A percentile compares a stretch with the other conserved stretches of the same genome.
Evolutionary conservation across 2,797 vertebrate genomes (phyloP).

Genomic region (Menidia menidia): DNA sequence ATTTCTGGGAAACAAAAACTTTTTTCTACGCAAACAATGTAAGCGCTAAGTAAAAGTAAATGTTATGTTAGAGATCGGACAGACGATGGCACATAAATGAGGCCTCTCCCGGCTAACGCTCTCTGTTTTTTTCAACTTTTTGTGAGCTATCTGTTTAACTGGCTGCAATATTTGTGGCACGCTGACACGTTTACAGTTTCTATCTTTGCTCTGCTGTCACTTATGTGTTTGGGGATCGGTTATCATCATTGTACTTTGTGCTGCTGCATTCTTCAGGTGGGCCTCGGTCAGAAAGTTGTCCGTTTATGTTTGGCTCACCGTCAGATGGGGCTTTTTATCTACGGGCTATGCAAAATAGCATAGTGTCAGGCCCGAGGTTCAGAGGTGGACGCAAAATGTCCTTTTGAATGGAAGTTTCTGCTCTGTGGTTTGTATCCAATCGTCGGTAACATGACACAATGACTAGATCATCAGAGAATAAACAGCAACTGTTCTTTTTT

Average conservation of each 20-base stretch:
- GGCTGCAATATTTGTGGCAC: slow-evolving; percentile 31
- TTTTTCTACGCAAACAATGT: slow-evolving; percentile 18
- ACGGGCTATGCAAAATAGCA: background rate
- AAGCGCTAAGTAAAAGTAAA: slow-evolving; percentile 24
- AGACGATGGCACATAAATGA: slow-evolving; percentile 30
- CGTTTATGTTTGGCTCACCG: slow-evolving; percentile 22
- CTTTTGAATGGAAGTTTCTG: background rate
- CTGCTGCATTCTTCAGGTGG: slow-evolving; percentile 30
- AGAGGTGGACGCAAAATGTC: background rate
- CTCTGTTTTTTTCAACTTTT: background rate
- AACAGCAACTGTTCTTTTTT: no score
- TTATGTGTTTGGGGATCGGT: slow-evolving; percentile 33
- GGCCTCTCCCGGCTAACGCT: slow-evolving; percentile 11
- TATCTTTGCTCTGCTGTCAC: slow-evolving; percentile 36
- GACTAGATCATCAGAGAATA: background rate
- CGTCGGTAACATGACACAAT: no score
- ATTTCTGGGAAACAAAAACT: slow-evolving; percentile 29
- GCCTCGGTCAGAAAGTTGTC: slow-evolving; percentile 2
- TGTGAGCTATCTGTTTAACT: slow-evolving; percentile 13
- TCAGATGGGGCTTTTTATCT: slow-evolving; percentile 9
- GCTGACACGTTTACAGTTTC: slow-evolving; percentile 38
- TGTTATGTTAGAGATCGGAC: slow-evolving; percentile 9
- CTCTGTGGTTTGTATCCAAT: no score
- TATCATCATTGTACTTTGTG: slow-evolving; percentile 38
- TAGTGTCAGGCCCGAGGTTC: slow-evolving; percentile 2